Conservation (phyloP, 2,797 vertebrate genomes). For the Nannoperca australis region DNA sequence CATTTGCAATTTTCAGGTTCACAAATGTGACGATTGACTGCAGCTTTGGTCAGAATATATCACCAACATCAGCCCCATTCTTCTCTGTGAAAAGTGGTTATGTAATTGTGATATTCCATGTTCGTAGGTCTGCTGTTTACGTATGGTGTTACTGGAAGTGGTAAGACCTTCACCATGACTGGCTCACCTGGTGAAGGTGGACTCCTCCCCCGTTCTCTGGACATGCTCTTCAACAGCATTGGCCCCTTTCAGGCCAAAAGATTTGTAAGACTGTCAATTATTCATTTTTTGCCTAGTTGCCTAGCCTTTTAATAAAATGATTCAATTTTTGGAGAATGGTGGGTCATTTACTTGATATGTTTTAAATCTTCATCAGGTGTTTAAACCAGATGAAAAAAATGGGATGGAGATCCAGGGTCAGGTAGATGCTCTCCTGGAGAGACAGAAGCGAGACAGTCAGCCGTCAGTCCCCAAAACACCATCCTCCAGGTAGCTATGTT, state of each 20-base stretch:
- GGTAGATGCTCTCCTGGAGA: constrained; percentile 93
- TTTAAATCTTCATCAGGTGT: constrained; percentile 85
- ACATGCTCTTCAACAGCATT: constrained; percentile 98
- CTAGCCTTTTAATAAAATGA: neutral
- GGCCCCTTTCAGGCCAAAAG: constrained; percentile 93
- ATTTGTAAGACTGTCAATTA: constrained; percentile 87
- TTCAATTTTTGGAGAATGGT: accelerated
- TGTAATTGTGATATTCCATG: neutral
- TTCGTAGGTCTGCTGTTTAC: constrained; percentile 94
- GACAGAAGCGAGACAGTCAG: constrained; percentile 91
- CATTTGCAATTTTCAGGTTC: neutral
- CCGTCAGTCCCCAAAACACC: constrained; percentile 86
- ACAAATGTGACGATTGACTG: neutral
- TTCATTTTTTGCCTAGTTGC: neutral
- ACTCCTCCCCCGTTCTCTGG: constrained; percentile 92
- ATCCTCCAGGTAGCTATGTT: constrained; percentile 83
- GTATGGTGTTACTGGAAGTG: constrained; percentile 96
- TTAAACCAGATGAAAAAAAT: constrained; percentile 97
- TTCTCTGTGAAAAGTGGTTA: neutral
- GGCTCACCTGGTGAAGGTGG: constrained; percentile 95
- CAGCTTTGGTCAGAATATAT: neutral
- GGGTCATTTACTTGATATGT: neutral
- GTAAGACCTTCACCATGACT: constrained; percentile 97
- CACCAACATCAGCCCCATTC: too few relatives aligned
- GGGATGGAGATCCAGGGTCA: constrained; percentile 95